These are phyloP conservation scores for Forbesichthys papilliferus DNA, from an alignment of 2,113 vertebrate species.

Conservation along the genomic window DNA sequence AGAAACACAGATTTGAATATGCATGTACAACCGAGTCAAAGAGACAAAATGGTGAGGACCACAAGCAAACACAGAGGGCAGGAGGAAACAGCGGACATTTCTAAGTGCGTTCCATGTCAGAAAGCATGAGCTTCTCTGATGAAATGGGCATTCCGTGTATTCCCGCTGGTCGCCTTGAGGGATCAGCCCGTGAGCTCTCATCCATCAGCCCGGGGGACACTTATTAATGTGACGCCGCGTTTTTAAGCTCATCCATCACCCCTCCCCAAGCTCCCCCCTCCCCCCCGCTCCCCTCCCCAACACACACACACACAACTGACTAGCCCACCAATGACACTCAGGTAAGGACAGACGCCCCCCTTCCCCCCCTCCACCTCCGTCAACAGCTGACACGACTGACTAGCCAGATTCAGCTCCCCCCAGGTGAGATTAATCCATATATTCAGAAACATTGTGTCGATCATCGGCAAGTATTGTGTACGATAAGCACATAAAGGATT, in stretches of 20 bases:
- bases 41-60: slow-evolving; percentile 6
- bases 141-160: slow-evolving; percentile 66
- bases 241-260: slow-evolving; percentile 53
- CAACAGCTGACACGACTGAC: slow-evolving; percentile 16
- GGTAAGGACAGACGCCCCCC: slow-evolving; percentile 26
- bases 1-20: neutral
- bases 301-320: slow-evolving; percentile 30
- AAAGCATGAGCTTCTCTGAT: slow-evolving; percentile 60
- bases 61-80: slow-evolving; percentile 27
- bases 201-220: slow-evolving; percentile 49
- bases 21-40: slow-evolving; percentile 20
- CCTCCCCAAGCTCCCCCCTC: neutral
- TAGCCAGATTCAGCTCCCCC: slow-evolving; percentile 4
- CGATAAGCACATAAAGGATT: too few relatives aligned
- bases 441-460: too few relatives aligned
- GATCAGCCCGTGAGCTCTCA: slow-evolving; percentile 46
- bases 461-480: too few relatives aligned
- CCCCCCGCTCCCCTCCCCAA: neutral
- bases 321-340: slow-evolving; percentile 20
- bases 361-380: neutral
- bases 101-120: slow-evolving; percentile 60
- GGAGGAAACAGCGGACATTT: slow-evolving; percentile 14
- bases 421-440: too few relatives aligned
- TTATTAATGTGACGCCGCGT: slow-evolving; percentile 51
- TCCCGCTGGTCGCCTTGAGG: slow-evolving; percentile 41